A percentile compares a stretch with the other conserved stretches of the same genome.
phyloP scores from a whole-genome alignment of 2,888 invertebrate species.

The Calliphora vomitoria region DNA sequence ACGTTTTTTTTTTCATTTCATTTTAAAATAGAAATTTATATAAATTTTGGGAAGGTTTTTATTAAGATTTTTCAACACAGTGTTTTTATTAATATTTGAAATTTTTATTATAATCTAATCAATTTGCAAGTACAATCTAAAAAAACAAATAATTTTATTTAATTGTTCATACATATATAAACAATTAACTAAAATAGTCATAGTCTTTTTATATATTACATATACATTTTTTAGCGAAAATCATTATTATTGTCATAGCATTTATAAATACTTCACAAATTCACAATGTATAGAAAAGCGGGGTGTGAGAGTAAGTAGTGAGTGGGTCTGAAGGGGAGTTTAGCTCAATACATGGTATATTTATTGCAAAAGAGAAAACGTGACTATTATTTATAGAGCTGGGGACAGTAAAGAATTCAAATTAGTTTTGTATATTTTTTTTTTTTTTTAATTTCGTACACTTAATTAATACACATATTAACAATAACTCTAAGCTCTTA shows the following conservation, averaged over 20 bases:
- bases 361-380: constrained; percentile 63
- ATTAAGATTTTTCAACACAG: background rate
- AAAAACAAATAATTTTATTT: background rate
- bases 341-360: constrained; percentile 2
- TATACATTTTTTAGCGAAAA: background rate
- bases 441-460: background rate
- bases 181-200: constrained; percentile 23
- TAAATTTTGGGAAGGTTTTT: background rate
- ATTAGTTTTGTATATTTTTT: constrained; percentile 12
- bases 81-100: background rate
- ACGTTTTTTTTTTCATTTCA: background rate
- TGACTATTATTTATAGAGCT: constrained; percentile 38
- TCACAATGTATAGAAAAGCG: too few relatives aligned
- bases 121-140: background rate
- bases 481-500: constrained; percentile 40
- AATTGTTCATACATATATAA: background rate
- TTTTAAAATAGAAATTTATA: constrained; percentile 1
- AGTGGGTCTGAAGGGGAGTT: background rate
- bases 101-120: constrained; percentile 37
- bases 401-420: constrained; percentile 42
- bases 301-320: too few relatives aligned
- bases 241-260: constrained; percentile 19
- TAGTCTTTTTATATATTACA: background rate
- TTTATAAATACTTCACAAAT: background rate
- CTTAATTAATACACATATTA: constrained; percentile 17